Percentiles rank a stretch among this genome's conserved stretches.
phyloP scores from a whole-genome alignment of 2,888 invertebrate species.

The Pristionchus fissidentatus region DNA sequence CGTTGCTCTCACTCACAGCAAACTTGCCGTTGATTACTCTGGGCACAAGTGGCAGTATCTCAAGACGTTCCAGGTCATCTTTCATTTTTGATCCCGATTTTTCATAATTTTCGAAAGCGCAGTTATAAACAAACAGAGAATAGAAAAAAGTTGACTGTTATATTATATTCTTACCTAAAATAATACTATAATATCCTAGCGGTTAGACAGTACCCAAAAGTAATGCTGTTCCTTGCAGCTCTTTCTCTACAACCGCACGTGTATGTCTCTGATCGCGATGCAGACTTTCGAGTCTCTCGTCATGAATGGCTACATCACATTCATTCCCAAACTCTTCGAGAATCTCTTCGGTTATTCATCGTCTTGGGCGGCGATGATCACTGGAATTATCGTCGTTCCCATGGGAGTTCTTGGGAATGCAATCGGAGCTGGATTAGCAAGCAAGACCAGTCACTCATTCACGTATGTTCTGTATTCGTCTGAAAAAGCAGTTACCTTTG shows the following conservation, averaged over 20 bases:
- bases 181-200: not conserved
- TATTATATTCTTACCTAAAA: too few species aligned
- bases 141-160: not conserved
- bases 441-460: conserved; percentile 17
- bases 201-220: not conserved
- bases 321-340: conserved; percentile 68
- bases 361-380: conserved; percentile 58
- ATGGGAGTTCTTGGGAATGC: conserved; percentile 60
- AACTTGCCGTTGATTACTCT: conserved; percentile 60
- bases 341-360: conserved; percentile 64
- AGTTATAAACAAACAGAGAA: not conserved
- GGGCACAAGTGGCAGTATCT: conserved; percentile 61
- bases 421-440: conserved; percentile 52
- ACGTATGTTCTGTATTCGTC: not conserved
- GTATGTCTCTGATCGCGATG: conserved; percentile 62
- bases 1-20: conserved; percentile 57
- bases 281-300: conserved; percentile 63
- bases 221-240: conserved; percentile 51
- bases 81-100: too few species aligned
- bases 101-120: not conserved
- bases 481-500: not conserved
- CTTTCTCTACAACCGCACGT: conserved; percentile 59
- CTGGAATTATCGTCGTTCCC: conserved; percentile 66
- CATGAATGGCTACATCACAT: conserved; percentile 70
- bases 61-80: conserved; percentile 55